These are phyloP conservation scores for Ectemnius cavifrons DNA, from an alignment of 2,888 invertebrate species.

Conservation along the genomic window DNA sequence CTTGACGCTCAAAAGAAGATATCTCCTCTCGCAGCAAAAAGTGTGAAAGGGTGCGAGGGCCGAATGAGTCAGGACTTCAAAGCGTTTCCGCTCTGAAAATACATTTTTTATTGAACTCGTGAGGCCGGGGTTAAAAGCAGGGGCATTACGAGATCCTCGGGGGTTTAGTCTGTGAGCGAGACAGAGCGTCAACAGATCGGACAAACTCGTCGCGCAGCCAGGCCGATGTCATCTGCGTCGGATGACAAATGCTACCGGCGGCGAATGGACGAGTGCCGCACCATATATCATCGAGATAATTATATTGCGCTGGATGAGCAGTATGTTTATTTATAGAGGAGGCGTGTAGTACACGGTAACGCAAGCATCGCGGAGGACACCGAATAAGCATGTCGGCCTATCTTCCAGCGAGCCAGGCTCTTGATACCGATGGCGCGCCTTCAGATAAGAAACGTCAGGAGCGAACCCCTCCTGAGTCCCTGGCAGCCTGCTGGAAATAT, in stretches of 20 bases:
- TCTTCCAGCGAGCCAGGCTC: slow-evolving; percentile 43
- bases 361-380: slow-evolving; percentile 38
- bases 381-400: slow-evolving; percentile 50
- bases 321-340: slow-evolving; percentile 64
- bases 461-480: slow-evolving; percentile 7
- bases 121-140: slow-evolving; percentile 6
- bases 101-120: slow-evolving; percentile 50
- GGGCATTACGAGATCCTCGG: background rate
- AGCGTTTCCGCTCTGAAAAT: slow-evolving; percentile 47
- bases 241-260: slow-evolving; percentile 68
- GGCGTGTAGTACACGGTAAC: background rate
- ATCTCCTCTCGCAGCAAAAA: background rate
- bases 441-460: slow-evolving; percentile 50
- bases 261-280: slow-evolving; percentile 63
- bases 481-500: slow-evolving; percentile 54
- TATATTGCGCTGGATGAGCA: slow-evolving; percentile 69
- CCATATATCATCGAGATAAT: slow-evolving; percentile 76
- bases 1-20: background rate
- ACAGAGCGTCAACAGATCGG: slow-evolving; percentile 57
- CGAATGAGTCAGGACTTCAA: background rate
- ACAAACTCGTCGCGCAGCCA: too few species aligned
- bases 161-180: slow-evolving; percentile 11
- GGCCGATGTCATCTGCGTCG: slow-evolving; percentile 54
- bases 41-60: background rate
- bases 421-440: slow-evolving; percentile 26